A percentile compares a stretch with the other conserved stretches of the same genome.
These are phyloP conservation scores for Oryzias curvinotus DNA, from an alignment of 2,113 vertebrate genomes.

Conservation along the genomic window DNA sequence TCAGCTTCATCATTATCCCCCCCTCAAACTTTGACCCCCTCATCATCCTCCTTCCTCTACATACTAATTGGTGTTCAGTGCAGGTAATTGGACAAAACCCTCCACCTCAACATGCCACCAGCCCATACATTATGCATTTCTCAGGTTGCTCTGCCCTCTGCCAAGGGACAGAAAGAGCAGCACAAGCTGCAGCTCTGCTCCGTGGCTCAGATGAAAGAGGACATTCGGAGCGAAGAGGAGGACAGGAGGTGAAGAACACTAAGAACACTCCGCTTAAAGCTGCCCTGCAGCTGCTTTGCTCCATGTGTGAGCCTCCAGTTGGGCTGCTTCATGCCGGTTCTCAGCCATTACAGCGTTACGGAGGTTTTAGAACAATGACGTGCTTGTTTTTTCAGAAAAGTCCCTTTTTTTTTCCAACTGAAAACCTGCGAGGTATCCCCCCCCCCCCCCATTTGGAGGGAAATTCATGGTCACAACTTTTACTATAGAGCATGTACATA, in stretches of 20 bases:
- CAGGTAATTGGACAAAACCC: conserved; percentile 71
- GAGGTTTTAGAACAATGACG: no score
- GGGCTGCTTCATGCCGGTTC: no score
- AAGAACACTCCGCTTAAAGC: background rate
- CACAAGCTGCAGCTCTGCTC: conserved; percentile 10
- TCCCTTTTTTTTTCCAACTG: no score
- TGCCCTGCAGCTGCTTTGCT: no score
- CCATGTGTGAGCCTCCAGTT: no score
- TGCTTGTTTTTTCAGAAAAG: no score
- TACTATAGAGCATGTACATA: no score
- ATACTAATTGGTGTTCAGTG: conserved; percentile 71
- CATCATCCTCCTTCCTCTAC: conserved; percentile 67
- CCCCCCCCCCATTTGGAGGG: no score
- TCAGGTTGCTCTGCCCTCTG: conserved; percentile 30
- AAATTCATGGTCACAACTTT: no score
- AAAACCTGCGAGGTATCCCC: no score
- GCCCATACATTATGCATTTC: conserved; percentile 66
- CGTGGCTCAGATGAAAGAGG: background rate
- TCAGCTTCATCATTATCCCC: conserved; percentile 77
- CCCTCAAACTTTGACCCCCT: conserved; percentile 77
- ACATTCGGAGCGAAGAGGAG: background rate
- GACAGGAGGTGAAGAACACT: background rate
- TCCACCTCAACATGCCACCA: conserved; percentile 54
- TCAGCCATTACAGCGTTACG: no score
- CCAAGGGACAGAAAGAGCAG: conserved; percentile 14